Base-by-base conservation (phyloP, 2,113 vertebrate species). In the Halichoerus grypus region DNA sequence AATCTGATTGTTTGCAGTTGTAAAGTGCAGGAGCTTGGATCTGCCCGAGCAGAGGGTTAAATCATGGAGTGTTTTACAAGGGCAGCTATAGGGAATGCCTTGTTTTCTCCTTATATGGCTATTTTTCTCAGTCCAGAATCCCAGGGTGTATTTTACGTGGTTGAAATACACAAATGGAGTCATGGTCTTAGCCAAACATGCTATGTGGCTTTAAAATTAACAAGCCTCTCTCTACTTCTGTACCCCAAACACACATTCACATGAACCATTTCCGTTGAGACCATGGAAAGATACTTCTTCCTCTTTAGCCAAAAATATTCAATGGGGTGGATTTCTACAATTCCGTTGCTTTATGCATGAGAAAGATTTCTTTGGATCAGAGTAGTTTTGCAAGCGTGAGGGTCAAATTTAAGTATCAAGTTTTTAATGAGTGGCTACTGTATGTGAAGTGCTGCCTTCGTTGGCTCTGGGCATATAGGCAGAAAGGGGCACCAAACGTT, bases 71-170 rank as follows among this genome's bases (percentile, higher is more conserved):
- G 97, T 98, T 98, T 98, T 98, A 98, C 97, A 98, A 98, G 96
- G 88, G 97, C 85, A 85, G 98, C 98, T 98, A 97, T 98, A 98
- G 96, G 97, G 98, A 97, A 98, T 97, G 98, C 96, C 96, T 97
- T 95, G 95, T 98, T 98, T 98, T 98, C 96, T 97, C 98, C 97
- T 98, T 98, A 98, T 98, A 98, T 97, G 97, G 98, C 92, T 97
- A 97, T 97, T 98, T 98, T 97, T 97, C 97, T 98, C 97, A 96
- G 97, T 97, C 97, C 96, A 94, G 88, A 96, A 84, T 98, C 97
- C 98, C 97, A 97, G 97, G 96, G 97, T 95, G 91, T 97, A 97
- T 98, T 98, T 98, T 98, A 98, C 96, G 94, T 98, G 98, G 92
- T 77, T 98, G 97, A 98, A 98, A 98, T 98, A 98, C 97, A 98